Percentiles rank a stretch among this genome's conserved stretches.
phyloP scores from a whole-genome alignment of 1,140 invertebrate genomes.

The Archegozetes longisetosus region DNA sequence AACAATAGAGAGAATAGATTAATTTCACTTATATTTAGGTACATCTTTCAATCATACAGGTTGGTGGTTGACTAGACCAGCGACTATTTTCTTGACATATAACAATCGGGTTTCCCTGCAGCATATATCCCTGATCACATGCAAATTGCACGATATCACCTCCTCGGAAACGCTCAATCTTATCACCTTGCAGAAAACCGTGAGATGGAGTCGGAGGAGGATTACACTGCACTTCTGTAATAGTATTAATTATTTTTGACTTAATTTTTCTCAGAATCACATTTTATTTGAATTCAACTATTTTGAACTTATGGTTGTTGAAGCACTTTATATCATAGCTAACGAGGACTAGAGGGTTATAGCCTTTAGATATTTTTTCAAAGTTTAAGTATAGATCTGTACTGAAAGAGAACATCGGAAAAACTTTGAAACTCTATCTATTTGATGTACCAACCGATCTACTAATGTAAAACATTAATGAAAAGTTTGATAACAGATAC shows the following conservation, averaged over 20 bases:
- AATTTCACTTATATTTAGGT: not conserved
- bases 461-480: not conserved
- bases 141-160: conserved; percentile 68
- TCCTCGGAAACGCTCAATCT: conserved; percentile 40
- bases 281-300: no score
- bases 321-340: no score
- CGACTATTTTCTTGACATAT: conserved; percentile 71
- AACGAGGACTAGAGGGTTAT: no score
- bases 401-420: no score
- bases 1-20: not conserved
- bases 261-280: no score
- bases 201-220: conserved; percentile 49
- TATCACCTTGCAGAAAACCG: conserved; percentile 48
- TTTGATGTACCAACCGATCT: no score
- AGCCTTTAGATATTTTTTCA: no score
- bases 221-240: conserved; percentile 41
- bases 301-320: no score
- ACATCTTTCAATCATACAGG: conserved; percentile 41
- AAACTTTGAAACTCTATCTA: no score
- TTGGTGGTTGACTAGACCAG: conserved; percentile 65
- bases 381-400: no score
- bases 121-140: conserved; percentile 69
- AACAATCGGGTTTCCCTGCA: conserved; percentile 63
- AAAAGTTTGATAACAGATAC: no score
- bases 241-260: no score